Evolutionary conservation across 2,888 invertebrate species (phyloP).

Genomic region (Horisme vitalbata): DNA sequence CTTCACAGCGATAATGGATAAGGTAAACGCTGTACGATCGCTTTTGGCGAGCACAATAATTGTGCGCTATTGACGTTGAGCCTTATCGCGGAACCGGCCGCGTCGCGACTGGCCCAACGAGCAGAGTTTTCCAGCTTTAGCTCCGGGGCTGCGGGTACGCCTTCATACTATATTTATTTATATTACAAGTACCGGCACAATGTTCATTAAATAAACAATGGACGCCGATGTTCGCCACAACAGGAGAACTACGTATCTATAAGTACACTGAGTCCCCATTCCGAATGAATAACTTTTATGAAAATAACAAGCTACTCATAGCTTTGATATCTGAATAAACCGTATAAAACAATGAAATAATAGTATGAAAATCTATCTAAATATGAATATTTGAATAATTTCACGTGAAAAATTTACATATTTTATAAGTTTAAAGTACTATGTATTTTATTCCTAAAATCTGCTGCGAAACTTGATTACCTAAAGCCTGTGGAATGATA

Average conservation of each 20-base stretch:
- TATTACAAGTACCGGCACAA: slow-evolving; percentile 57
- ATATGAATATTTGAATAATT: too few relatives aligned
- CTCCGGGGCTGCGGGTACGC: slow-evolving; percentile 58
- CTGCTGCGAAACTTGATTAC: too few relatives aligned
- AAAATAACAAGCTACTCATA: too few relatives aligned
- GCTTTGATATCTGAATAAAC: background rate
- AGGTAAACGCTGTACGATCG: slow-evolving; percentile 62
- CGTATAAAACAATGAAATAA: slow-evolving; percentile 2
- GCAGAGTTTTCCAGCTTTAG: slow-evolving; percentile 49
- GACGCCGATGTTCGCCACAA: slow-evolving; percentile 36
- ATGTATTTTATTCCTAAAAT: too few relatives aligned
- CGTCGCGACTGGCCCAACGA: slow-evolving; percentile 51
- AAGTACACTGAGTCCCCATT: background rate
- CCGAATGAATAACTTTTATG: too few relatives aligned
- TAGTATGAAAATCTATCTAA: too few relatives aligned
- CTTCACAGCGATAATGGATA: slow-evolving; percentile 65
- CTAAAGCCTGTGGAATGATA: too few relatives aligned
- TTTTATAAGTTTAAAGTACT: too few relatives aligned
- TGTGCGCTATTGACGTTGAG: slow-evolving; percentile 52
- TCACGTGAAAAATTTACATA: too few relatives aligned
- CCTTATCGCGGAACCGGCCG: slow-evolving; percentile 64
- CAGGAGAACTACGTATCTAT: too few relatives aligned
- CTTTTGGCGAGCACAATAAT: slow-evolving; percentile 47
- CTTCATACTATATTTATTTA: slow-evolving; percentile 52
- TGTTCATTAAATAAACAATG: slow-evolving; percentile 65